Conservation (phyloP, 2,888 invertebrate species). For the Myathropa florea region DNA sequence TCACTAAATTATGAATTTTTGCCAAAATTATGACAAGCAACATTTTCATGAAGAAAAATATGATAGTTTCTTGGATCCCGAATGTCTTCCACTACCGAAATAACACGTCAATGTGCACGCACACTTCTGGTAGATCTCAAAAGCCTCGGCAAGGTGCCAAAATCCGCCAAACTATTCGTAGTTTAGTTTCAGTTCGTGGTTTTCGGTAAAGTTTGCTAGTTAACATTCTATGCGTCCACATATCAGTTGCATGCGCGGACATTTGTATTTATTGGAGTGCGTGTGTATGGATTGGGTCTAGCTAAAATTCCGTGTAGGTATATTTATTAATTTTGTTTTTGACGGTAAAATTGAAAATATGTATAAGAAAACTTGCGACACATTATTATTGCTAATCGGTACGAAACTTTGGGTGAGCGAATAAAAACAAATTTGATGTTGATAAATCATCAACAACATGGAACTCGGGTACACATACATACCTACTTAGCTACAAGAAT, state of each 20-base stretch:
- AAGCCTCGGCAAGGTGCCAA: not conserved
- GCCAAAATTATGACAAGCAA: not conserved
- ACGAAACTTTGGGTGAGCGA: constrained; percentile 7
- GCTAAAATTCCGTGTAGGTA: not conserved
- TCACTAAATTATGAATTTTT: not conserved
- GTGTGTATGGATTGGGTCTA: constrained; percentile 21
- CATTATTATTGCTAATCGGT: constrained; percentile 42
- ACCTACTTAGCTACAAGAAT: not conserved
- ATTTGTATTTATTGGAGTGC: constrained; percentile 23
- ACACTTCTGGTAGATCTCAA: not conserved
- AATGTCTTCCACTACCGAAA: not conserved
- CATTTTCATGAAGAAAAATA: not conserved
- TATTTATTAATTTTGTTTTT: constrained; percentile 3
- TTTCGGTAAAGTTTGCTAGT: constrained; percentile 22
- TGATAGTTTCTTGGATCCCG: not conserved
- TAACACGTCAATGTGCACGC: not conserved
- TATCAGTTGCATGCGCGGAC: constrained; percentile 40
- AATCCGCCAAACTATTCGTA: not conserved
- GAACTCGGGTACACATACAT: not conserved
- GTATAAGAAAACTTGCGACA: constrained; percentile 17
- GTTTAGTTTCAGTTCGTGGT: not conserved
- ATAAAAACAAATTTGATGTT: constrained; percentile 43
- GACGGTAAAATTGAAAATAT: not conserved
- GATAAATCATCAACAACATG: constrained; percentile 37
- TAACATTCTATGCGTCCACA: constrained; percentile 15